These are phyloP conservation scores for Chalcosyrphus nemorum DNA, from an alignment of 2,888 invertebrate species.

Conservation along the genomic window DNA sequence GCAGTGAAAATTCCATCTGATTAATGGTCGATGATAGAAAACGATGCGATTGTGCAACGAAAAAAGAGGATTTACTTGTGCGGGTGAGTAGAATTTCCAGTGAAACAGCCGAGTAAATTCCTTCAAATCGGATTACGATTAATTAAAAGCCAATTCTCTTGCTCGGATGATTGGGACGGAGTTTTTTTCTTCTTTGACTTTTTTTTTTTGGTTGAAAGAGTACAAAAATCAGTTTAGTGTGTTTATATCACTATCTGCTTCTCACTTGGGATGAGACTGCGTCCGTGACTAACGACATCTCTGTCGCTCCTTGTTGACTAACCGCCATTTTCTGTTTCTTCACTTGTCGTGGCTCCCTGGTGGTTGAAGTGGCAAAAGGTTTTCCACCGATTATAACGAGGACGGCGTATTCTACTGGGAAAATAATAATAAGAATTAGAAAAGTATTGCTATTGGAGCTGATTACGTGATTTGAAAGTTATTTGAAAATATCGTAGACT, in stretches of 20 bases:
- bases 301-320: constrained; percentile 61
- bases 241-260: constrained; percentile 64
- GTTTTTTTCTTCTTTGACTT: constrained; percentile 29
- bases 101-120: constrained; percentile 19
- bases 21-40: not conserved
- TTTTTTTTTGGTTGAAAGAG: constrained; percentile 25
- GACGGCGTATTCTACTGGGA: constrained; percentile 47
- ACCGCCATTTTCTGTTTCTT: constrained; percentile 73
- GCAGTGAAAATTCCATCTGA: constrained; percentile 62
- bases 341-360: constrained; percentile 69
- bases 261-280: not conserved
- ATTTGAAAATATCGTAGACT: not conserved
- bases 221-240: constrained; percentile 36
- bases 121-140: constrained; percentile 39
- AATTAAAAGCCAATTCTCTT: constrained; percentile 33
- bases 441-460: constrained; percentile 35
- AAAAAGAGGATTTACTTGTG: not conserved
- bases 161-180: not conserved
- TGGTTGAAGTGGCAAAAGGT: constrained; percentile 68
- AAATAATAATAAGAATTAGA: constrained; percentile 41
- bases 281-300: not conserved
- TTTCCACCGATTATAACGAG: constrained; percentile 55
- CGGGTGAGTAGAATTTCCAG: constrained; percentile 48
- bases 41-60: constrained; percentile 40
- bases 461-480: constrained; percentile 56